Evolutionary conservation across 2,888 invertebrate species (phyloP), one percentile per base, ranked within the genome.

Genomic region (Cheilosia urbana): DNA sequence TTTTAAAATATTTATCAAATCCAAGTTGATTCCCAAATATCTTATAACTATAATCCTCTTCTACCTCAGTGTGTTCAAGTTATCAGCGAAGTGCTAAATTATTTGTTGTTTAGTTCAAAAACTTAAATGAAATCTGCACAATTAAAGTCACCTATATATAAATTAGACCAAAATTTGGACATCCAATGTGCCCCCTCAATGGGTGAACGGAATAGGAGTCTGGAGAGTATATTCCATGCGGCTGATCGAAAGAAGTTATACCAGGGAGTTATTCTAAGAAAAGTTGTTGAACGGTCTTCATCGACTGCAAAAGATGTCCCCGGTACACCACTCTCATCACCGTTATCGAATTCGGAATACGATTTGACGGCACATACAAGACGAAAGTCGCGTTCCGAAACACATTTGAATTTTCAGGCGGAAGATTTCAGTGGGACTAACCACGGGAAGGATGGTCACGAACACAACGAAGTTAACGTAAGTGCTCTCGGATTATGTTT

Each of bases 61-160:
- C 82, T 77, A 82, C 77, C 82, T 82, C 71, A 60, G 69, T 77
- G 69, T 81, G 76, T 77, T 73, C 71, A 72, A 71, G 37, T 63
- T 65, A 58, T n/a, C 40, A 45, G 21, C 34, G 30, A 69, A 68
- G 55, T 80, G 30, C 60, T 71, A 17, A 45, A 7, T 62, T 19
- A 5, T 34, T 68, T 21, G 24, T 57, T 9, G 40, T 40, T 6
- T 15, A 37, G 1, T 1, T 42, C 9, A 13, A 51, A 58, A 40
- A 27, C 53, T 71, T 65, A 77, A 81, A 82, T 77, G 82, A 71
- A 82, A 77, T 71, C 82, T n/a, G 63, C 42, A 63, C 81, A 81
- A 76, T 81, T 76, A 49, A 72, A 66, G 4, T 66, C 66, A 45
- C 5, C 65, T 1, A 30, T 60, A 21, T 37, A 24, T 13, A 71